These are phyloP conservation scores for Labroides dimidiatus DNA, from an alignment of 2,797 vertebrate species.

Conservation along the genomic window DNA sequence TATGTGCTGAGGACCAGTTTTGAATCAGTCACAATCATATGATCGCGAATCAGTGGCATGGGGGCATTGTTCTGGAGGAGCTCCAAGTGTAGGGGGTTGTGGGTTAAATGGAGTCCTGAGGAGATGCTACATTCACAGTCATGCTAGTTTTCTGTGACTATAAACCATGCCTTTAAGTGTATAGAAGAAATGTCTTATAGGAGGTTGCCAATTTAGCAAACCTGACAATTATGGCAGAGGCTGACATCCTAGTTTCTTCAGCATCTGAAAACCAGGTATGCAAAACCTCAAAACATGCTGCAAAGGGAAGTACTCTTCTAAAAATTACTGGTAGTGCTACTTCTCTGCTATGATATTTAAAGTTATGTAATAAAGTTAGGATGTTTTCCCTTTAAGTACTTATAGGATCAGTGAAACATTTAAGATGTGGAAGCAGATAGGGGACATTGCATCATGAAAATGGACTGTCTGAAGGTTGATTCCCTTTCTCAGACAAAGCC, in stretches of 20 bases:
- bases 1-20: too few species aligned
- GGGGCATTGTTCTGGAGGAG: too few species aligned
- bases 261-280: slow-evolving; percentile 39
- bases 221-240: slow-evolving; percentile 9
- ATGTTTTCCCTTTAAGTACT: background rate
- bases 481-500: slow-evolving; percentile 4
- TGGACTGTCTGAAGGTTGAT: slow-evolving; percentile 17
- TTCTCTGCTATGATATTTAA: slow-evolving; percentile 9
- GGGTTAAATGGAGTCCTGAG: too few species aligned
- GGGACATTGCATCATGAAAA: background rate
- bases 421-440: slow-evolving; percentile 2
- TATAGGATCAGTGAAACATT: background rate
- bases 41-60: too few species aligned
- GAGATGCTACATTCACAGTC: too few species aligned
- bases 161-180: too few species aligned
- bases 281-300: slow-evolving; percentile 25
- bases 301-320: slow-evolving; percentile 20
- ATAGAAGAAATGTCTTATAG: too few species aligned
- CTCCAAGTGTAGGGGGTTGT: too few species aligned
- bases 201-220: background rate
- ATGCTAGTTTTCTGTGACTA: too few species aligned
- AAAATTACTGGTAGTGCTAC: background rate
- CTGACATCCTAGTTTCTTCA: slow-evolving; percentile 18
- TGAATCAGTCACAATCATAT: too few species aligned
- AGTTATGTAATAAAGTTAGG: slow-evolving; percentile 1